Conservation (phyloP, 1,140 invertebrate genomes). For the Zaprionus ornatus region DNA sequence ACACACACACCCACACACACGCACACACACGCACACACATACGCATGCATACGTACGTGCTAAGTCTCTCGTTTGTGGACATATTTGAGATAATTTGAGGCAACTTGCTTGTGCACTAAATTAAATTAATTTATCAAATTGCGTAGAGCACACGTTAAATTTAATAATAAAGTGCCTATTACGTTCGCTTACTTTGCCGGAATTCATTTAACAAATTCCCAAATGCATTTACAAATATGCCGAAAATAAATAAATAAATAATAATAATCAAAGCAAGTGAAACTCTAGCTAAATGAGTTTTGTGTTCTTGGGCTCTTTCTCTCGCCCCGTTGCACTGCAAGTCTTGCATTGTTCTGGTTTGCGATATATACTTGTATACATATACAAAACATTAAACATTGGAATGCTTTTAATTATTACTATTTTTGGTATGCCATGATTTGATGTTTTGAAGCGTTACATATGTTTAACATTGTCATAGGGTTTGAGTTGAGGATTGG, state of each 20-base stretch:
- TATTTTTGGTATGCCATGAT: no score
- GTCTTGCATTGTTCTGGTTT: not conserved
- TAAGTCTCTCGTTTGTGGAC: not conserved
- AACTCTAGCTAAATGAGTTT: not conserved
- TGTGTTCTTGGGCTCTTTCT: not conserved
- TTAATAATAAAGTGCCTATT: constrained; percentile 9
- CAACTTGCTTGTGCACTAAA: constrained; percentile 26
- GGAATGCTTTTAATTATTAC: no score
- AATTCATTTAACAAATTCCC: constrained; percentile 3
- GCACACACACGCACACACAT: not conserved
- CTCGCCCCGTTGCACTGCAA: not conserved
- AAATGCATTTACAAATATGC: constrained; percentile 2
- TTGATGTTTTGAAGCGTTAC: no score
- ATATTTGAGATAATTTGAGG: constrained; percentile 16
- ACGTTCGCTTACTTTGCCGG: not conserved
- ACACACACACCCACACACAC: not conserved
- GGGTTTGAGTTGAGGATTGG: no score
- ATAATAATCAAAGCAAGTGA: not conserved
- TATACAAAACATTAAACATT: not conserved
- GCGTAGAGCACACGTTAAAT: not conserved
- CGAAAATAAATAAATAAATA: not conserved
- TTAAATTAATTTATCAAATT: constrained; percentile 36
- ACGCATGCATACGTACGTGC: not conserved
- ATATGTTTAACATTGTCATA: no score
- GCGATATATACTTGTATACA: no score